These are phyloP conservation scores for Zoanthus gigantus DNA, from an alignment of 92 coral and sea anemone genomes.

Conservation along the genomic window DNA sequence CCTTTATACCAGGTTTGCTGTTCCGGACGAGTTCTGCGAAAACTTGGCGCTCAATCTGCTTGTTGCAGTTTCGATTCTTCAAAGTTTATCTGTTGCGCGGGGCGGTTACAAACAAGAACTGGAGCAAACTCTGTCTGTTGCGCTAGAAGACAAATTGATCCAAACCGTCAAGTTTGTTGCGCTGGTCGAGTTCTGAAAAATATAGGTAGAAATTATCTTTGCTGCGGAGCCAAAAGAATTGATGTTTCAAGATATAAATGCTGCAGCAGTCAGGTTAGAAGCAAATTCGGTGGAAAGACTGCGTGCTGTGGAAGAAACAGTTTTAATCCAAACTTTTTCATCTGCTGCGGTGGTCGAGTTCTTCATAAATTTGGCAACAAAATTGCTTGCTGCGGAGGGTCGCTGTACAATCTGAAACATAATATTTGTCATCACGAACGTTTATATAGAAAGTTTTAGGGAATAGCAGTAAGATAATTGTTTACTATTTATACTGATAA, in stretches of 20 bases:
- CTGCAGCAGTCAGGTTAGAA: neutral
- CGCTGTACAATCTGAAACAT: neutral
- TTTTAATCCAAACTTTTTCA: conserved; percentile 4
- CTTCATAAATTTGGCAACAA: conserved; percentile 25
- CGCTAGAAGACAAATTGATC: neutral
- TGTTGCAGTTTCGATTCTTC: conserved; percentile 12
- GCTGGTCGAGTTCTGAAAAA: conserved; percentile 18
- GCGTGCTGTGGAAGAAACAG: conserved; percentile 23
- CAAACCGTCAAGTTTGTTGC: conserved; percentile 6
- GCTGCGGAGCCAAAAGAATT: conserved; percentile 7
- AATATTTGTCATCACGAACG: neutral
- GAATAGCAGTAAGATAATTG: neutral
- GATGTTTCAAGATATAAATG: neutral
- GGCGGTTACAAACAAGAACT: neutral
- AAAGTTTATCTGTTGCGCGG: conserved; percentile 11
- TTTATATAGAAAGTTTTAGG: neutral
- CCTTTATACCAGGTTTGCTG: conserved; percentile 23
- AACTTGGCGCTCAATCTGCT: conserved; percentile 1
- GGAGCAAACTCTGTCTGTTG: conserved; percentile 17
- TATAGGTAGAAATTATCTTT: neutral
- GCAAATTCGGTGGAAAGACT: conserved; percentile 15
- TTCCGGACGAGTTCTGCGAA: conserved; percentile 15
- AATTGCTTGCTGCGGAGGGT: conserved; percentile 15
- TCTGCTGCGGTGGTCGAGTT: conserved; percentile 27
- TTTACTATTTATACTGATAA: no score